Conservation (phyloP, 2,113 vertebrate species). For the Pomatostomus ruficeps region DNA sequence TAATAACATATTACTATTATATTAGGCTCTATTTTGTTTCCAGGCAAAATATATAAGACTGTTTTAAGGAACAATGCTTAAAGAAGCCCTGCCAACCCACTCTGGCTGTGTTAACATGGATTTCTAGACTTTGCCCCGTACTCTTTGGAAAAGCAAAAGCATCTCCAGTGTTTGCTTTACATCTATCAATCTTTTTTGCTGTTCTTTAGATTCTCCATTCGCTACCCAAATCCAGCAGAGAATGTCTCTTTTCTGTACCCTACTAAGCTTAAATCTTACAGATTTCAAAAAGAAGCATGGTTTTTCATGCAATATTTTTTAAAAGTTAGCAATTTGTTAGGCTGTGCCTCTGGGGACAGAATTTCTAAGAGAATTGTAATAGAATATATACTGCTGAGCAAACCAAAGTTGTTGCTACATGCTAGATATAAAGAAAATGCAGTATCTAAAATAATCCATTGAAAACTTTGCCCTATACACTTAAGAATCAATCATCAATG, state of each 20-base stretch:
- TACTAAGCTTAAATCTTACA: background rate
- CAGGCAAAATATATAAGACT: background rate
- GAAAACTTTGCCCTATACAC: background rate
- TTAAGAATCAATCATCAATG: background rate
- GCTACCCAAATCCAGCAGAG: background rate
- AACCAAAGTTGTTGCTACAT: background rate
- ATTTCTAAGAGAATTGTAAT: background rate
- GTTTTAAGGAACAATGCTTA: background rate
- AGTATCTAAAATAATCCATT: background rate
- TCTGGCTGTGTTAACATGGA: background rate
- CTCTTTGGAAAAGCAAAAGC: background rate
- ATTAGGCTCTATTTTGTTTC: background rate
- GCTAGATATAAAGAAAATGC: background rate
- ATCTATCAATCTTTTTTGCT: background rate
- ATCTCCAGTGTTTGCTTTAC: background rate
- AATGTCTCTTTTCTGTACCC: background rate
- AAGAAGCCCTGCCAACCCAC: background rate
- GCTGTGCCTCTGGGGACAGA: background rate
- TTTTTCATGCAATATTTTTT: background rate
- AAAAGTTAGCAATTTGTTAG: background rate
- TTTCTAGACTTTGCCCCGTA: background rate
- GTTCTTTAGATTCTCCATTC: background rate
- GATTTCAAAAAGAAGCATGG: background rate
- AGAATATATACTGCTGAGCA: background rate
- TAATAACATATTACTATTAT: background rate